Base-by-base conservation (phyloP, 92 coral and sea anemone species). In the Nematostella vectensis region DNA sequence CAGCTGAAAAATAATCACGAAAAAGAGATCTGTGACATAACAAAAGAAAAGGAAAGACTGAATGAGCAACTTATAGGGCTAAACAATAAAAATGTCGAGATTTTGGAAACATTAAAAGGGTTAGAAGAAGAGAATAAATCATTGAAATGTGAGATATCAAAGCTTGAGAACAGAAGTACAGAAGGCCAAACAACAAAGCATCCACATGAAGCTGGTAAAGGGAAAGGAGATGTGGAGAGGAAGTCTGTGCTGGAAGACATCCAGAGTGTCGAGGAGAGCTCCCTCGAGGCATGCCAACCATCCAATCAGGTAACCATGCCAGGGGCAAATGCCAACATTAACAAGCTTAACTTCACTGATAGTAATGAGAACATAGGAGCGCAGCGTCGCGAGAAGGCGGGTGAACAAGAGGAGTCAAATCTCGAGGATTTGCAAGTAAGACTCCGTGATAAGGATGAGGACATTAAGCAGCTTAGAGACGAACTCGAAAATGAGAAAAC, bases 41-140 rank as follows among this genome's bases (percentile, higher is more conserved):
- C 62, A 37, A 65, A 62, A 37, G 76, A 69, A 31, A 61, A 42
- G 31, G 19, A 25, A 0, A 47, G 59, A 20, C 66, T 85, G 45
- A 58, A 64, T 19, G 52, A 57, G 28, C 83, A 81, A 33, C 75
- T 85, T 27, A 55, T 50, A 17, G 57, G 70, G 24, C 52, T 62
- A 43, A 65, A 70, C 25, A 65, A 67, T 18, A 67, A 62, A 29
- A 62, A 67, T 10, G 55, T 42, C 11, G 72, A 78, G 10, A 69
- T 79, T 23, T 57, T 63, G 23, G 70, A 76, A 25, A 53, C 75
- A 57, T 31, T 78, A 23, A 60, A 66, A 12, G 71, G 81, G 30
- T 55, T 74, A 48, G 52, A 74, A 27, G 56, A 67, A 59, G 76
- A 73, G 16, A 80, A 81, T 57, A 25, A 58, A 38, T 58, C 70